These are phyloP conservation scores for Drosophila formosana DNA, from an alignment of 2,888 invertebrate species.

Conservation along the genomic window DNA sequence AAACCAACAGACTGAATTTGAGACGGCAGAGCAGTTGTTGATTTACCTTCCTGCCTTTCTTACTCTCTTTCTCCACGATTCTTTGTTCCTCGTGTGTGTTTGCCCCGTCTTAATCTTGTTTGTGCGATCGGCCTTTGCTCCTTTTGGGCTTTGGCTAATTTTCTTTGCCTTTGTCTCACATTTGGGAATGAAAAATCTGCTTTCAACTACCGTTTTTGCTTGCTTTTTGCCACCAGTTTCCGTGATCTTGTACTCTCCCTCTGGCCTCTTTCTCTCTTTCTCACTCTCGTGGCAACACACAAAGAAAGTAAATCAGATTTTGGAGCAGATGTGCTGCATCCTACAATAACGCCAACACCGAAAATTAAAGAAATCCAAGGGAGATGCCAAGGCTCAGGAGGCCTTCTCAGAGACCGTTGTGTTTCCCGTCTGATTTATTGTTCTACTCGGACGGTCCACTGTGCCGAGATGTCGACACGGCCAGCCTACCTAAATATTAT, in stretches of 20 bases:
- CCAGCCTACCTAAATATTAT: constrained; percentile 76
- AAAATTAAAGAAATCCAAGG: constrained; percentile 16
- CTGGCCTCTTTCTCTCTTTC: background rate
- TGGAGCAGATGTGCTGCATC: constrained; percentile 75
- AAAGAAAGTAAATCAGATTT: constrained; percentile 79
- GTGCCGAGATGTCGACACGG: constrained; percentile 57
- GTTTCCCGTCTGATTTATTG: constrained; percentile 52
- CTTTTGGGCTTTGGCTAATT: constrained; percentile 75
- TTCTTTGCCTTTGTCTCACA: constrained; percentile 64
- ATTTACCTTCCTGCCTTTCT: constrained; percentile 25
- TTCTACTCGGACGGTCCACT: constrained; percentile 45
- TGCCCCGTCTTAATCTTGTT: constrained; percentile 68
- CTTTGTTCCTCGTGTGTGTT: constrained; percentile 13
- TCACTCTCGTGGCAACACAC: constrained; percentile 46
- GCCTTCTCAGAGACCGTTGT: constrained; percentile 24
- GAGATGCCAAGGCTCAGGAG: constrained; percentile 17
- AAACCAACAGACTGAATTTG: background rate
- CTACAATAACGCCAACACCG: constrained; percentile 33
- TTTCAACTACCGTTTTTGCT: constrained; percentile 52
- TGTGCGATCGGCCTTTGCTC: constrained; percentile 74
- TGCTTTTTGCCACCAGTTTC: constrained; percentile 64
- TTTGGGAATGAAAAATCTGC: constrained; percentile 43
- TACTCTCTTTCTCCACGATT: constrained; percentile 6
- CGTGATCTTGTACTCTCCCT: constrained; percentile 60
- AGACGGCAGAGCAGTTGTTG: constrained; percentile 12